A percentile compares a stretch with the other conserved stretches of the same genome.
Conservation (phyloP, 2,797 vertebrate species). For the Jordanella pulchra region DNA sequence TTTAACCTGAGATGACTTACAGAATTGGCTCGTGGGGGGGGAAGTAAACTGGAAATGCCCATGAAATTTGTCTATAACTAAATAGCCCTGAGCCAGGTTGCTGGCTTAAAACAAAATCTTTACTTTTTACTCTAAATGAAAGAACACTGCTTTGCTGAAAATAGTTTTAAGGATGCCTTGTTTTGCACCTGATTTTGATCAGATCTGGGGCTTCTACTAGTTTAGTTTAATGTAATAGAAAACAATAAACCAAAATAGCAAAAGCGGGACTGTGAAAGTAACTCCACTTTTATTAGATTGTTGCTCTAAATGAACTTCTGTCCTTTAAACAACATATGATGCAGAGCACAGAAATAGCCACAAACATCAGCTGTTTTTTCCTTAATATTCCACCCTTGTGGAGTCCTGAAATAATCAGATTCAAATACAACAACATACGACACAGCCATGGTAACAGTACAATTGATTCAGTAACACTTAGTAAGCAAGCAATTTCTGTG, state of each 20-base stretch:
- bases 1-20: no score
- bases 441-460: constrained; percentile 56
- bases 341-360: constrained; percentile 40
- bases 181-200: constrained; percentile 45
- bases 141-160: no score
- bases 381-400: constrained; percentile 75
- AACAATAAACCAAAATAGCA: constrained; percentile 28
- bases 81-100: no score
- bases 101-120: no score
- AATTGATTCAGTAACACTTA: no score
- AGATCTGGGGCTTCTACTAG: constrained; percentile 22
- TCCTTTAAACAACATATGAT: constrained; percentile 67
- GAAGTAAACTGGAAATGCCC: no score
- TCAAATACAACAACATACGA: constrained; percentile 72
- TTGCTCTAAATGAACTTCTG: constrained; percentile 8
- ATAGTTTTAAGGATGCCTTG: not conserved
- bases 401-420: constrained; percentile 68
- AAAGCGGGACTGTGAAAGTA: constrained; percentile 21
- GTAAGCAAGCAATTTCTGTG: no score
- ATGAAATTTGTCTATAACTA: no score
- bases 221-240: constrained; percentile 39
- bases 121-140: no score
- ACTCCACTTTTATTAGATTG: constrained; percentile 35
- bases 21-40: no score
- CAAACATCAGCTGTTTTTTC: constrained; percentile 72